Evolutionary conservation across 2,797 vertebrate genomes (phyloP).

Genomic region (Agapornis canus): DNA sequence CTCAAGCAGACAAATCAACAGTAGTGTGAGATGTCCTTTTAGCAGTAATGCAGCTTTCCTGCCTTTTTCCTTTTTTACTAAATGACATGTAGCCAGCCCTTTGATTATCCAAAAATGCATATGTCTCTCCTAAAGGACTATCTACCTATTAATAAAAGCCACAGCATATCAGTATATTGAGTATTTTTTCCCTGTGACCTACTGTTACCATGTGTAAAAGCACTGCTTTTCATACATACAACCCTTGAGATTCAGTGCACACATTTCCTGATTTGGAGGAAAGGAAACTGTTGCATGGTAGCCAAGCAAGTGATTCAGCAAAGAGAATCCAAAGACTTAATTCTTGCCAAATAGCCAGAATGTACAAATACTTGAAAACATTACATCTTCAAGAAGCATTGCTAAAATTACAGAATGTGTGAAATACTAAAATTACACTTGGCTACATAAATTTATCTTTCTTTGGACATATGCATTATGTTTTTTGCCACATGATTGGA

Average conservation of each 20-base stretch:
- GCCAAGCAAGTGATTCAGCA: slow-evolving; percentile 41
- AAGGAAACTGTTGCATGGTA: background rate
- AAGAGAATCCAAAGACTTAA: background rate
- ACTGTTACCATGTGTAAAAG: background rate
- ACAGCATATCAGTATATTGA: background rate
- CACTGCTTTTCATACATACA: background rate
- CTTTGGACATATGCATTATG: background rate
- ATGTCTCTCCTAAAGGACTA: background rate
- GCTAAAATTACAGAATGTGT: slow-evolving; percentile 6
- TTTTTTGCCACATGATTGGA: background rate
- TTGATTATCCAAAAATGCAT: background rate
- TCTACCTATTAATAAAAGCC: background rate
- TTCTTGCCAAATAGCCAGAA: slow-evolving; percentile 14
- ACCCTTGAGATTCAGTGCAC: background rate
- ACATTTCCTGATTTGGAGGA: background rate
- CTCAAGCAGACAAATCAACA: background rate
- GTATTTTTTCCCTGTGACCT: background rate
- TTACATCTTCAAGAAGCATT: background rate
- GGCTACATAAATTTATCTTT: background rate
- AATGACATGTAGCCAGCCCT: background rate
- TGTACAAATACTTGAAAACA: background rate
- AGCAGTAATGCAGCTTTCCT: background rate
- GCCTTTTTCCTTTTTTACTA: background rate
- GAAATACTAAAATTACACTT: slow-evolving; percentile 15
- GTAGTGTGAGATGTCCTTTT: background rate